phyloP scores from a whole-genome alignment of 2,113 vertebrate species.

The crab-eating macaque (Macaca fascicularis) region T2T-MFA8v1.1 NC_088377.1:17706001-17706500 shows the following conservation, averaged over 20 bases:
- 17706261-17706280: not conserved
- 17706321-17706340: not conserved
- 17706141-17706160: not conserved
- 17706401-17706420: not conserved
- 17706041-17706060: not conserved
- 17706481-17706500: not conserved
- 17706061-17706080: accelerated
- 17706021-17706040: accelerated
- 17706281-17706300: not conserved
- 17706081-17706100: not conserved
- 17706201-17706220: no score
- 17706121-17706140: not conserved
- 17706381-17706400: not conserved
- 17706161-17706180: not conserved
- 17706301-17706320: not conserved
- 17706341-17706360: not conserved
- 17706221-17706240: not conserved
- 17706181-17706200: not conserved
- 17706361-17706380: not conserved
- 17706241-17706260: not conserved
- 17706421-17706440: not conserved
- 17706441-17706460: not conserved
- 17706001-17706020: no score
- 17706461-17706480: not conserved
- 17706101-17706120: not conserved